Conservation (phyloP, 2,113 vertebrate genomes). For the Channa maculata region DNA sequence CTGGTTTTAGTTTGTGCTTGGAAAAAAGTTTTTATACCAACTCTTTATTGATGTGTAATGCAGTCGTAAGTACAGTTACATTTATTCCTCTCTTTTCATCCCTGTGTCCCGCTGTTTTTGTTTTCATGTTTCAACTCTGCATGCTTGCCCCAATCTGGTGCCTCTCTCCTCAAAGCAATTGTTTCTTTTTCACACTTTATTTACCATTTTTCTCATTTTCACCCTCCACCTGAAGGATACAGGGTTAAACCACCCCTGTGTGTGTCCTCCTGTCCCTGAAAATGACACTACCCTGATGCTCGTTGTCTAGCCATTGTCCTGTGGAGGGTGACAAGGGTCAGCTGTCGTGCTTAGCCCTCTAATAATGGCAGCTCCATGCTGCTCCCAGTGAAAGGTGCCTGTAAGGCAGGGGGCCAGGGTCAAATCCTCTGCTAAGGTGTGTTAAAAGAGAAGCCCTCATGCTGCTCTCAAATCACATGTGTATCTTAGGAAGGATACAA, state of each 20-base stretch:
- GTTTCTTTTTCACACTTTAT: conserved; percentile 8
- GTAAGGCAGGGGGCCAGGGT: conserved; percentile 48
- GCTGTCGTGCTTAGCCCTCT: conserved; percentile 25
- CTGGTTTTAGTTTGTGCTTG: conserved; percentile 13
- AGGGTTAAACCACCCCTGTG: conserved; percentile 44
- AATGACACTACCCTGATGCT: conserved; percentile 53
- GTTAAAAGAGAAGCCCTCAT: conserved; percentile 49
- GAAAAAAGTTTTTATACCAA: conserved; percentile 19
- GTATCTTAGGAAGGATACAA: conserved; percentile 46
- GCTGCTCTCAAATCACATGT: conserved; percentile 68
- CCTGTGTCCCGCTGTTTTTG: conserved; percentile 43
- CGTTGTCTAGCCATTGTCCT: conserved; percentile 57
- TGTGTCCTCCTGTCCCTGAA: conserved; percentile 48
- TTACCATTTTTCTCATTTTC: conserved; percentile 13
- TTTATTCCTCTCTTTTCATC: conserved; percentile 36
- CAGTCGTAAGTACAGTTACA: conserved; percentile 10
- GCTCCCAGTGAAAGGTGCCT: conserved; percentile 59
- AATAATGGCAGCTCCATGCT: conserved; percentile 63
- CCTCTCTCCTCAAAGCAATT: conserved; percentile 19
- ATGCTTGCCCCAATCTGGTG: conserved; percentile 23
- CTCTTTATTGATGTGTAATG: no score
- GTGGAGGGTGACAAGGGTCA: conserved; percentile 46
- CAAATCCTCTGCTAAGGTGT: conserved; percentile 58
- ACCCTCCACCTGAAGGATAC: conserved; percentile 46
- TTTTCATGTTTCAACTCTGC: conserved; percentile 48